Evolutionary conservation across 2,888 invertebrate genomes (phyloP), one percentile per base, ranked within the genome.

Genomic region (Melanostoma mellinum): DNA sequence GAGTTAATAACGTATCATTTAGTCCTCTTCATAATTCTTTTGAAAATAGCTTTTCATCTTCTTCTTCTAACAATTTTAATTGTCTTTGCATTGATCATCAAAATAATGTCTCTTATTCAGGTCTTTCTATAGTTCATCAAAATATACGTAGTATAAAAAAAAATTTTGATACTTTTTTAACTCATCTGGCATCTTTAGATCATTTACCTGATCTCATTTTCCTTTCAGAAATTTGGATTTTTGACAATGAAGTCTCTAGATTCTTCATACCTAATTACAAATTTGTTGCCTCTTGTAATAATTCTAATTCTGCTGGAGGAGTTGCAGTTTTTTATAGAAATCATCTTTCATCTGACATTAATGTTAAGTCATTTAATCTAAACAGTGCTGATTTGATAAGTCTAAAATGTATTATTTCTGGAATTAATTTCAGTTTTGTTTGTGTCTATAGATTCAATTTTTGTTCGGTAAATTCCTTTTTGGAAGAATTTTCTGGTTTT

Each of bases 71-170:
- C 61, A 36, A 44, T 65, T 10, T 56, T 6, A 63, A 65, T 33
- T 65, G 74, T 50, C 35, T 73, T 56, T 73, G 73, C 33, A 63
- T 56, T 52, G 48, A 74, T 5, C 56, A 65, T 74, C 9, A 2
- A 42, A 48, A 46, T 20, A 58, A 35, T 65, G 50, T 42, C 8
- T n/a, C 9, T 5, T 52, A 4, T 36, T 71, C 71, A 1, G 50
- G 60, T 10, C 40, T 60, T 60, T 65, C 56, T 38, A 38, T 46
- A 6, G n/a, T 55, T 30, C 72, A 72, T 50, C 63, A 72, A 63
- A 72, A 61, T 48, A 63, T 71, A 10, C 71, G 61, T 33, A 72
- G 61, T 30, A 36, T 72, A 20, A 3, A 60, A 53, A 53, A 32
- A 42, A 60, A 72, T 53, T 52, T 72, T 36, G 44, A 72, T 53